Conservation (phyloP, 92 coral and sea anemone species). For the Epizoanthus scotinus region DNA sequence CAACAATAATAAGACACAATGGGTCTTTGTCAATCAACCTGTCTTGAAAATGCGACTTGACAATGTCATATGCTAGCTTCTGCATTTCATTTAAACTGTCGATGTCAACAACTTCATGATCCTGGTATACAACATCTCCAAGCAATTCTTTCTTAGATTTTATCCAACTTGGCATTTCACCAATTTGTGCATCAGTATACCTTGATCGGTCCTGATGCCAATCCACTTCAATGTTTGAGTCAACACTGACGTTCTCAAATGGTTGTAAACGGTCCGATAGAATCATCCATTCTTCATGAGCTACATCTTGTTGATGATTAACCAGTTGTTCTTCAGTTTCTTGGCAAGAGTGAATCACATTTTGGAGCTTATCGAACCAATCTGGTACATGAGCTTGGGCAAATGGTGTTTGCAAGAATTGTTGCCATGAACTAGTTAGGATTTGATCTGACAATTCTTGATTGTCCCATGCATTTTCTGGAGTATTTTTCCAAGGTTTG, state of each 20-base stretch:
- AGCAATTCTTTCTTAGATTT: slow-evolving; percentile 39
- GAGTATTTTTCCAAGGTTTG: slow-evolving; percentile 58
- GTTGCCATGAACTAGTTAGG: slow-evolving; percentile 43
- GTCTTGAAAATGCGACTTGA: slow-evolving; percentile 47
- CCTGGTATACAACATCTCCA: slow-evolving; percentile 12
- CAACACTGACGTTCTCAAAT: slow-evolving; percentile 36
- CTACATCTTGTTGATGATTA: slow-evolving; percentile 23
- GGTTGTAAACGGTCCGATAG: slow-evolving; percentile 46
- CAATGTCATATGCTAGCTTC: slow-evolving; percentile 48
- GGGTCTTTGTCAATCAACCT: slow-evolving; percentile 43
- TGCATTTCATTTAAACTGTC: slow-evolving; percentile 58
- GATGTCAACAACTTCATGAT: slow-evolving; percentile 45
- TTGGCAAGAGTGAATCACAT: slow-evolving; percentile 38
- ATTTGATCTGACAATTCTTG: slow-evolving; percentile 45
- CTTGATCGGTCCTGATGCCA: slow-evolving; percentile 52
- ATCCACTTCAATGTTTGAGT: slow-evolving; percentile 35
- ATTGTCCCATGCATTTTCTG: slow-evolving; percentile 50
- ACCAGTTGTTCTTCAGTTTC: slow-evolving; percentile 10
- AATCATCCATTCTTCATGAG: slow-evolving; percentile 54
- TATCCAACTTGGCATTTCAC: slow-evolving; percentile 57
- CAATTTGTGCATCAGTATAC: slow-evolving; percentile 50
- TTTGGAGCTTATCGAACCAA: slow-evolving; percentile 52
- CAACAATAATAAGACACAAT: slow-evolving; percentile 47
- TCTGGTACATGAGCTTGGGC: slow-evolving; percentile 49
- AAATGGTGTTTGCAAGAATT: slow-evolving; percentile 46